Base-by-base conservation (phyloP, 2,113 vertebrate genomes). In the Melanocharis versteri region DNA sequence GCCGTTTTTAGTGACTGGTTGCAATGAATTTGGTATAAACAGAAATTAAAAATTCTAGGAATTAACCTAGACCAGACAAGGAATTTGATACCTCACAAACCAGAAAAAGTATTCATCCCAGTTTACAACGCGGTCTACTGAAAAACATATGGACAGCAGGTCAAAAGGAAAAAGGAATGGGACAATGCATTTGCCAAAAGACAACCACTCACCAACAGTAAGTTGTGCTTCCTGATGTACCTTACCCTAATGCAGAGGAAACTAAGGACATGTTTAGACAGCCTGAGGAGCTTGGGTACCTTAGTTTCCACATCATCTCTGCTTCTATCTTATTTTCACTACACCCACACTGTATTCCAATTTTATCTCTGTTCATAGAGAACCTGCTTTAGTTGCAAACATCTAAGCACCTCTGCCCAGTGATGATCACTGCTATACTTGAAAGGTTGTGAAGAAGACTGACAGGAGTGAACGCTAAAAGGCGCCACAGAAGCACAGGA, bases 401-500 rank as follows among this genome's bases (percentile, higher is more conserved):
- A 50, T 13, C 31, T 35, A 19, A 12, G 4, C 23, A 39, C 6
- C 45, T 61, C 26, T 69, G 28, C 9, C 8, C 23, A 50, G 22
- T 6, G 15, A 39, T 1, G 12, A 69, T 3, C 9, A 17, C 11
- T 18, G 35, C 19, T 30, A 10, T 7, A 5, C 5, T 27, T 54
- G 28, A 40, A 56, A 40, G 50, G 7, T 31, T 23, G 17, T 5
- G n/a, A 19, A 37, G 13, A 45, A 42, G 13, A 44, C 0, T 31
- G 22, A 8, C 16, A 20, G 6, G 3, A 83, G 9, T 0, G 2
- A 89, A 27, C 5, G 3, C 19, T 21, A 7, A n/a, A 65, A 40
- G 8, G 11, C 0, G 2, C 5, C 45, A n/a, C 1, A 31, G 47
- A 37, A 12, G 24, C 8, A 20, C 3, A 7, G 11, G 3, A 44